Evolutionary conservation across 2,113 vertebrate species (phyloP).

Genomic region (Chrysemys picta): DNA sequence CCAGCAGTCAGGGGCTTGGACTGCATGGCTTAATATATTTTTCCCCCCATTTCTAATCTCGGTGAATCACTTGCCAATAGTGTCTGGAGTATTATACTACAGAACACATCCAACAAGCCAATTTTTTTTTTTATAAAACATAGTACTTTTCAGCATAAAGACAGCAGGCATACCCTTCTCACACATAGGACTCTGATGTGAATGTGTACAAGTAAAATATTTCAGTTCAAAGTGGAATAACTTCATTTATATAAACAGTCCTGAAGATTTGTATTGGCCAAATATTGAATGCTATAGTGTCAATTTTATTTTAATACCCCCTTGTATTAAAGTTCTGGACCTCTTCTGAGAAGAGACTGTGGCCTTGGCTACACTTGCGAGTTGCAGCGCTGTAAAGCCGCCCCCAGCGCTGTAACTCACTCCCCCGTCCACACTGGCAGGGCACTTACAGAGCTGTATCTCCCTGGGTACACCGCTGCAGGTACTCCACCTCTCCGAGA

Average conservation of each 20-base stretch:
- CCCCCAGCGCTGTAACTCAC: no score
- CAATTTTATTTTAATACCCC: accelerated
- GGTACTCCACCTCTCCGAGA: no score
- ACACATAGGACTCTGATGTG: background rate
- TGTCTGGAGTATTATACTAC: background rate
- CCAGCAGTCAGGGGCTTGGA: background rate
- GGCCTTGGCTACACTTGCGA: no score
- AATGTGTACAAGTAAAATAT: background rate
- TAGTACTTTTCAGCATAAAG: background rate
- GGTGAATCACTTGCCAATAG: background rate
- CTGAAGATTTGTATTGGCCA: no score
- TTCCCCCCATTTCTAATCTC: background rate
- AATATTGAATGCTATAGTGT: background rate
- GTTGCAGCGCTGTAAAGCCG: no score
- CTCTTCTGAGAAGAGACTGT: background rate
- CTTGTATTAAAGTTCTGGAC: accelerated
- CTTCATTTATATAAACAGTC: background rate
- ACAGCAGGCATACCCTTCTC: background rate
- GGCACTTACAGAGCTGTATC: no score
- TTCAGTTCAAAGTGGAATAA: background rate
- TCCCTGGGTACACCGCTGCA: no score
- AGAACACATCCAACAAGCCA: background rate
- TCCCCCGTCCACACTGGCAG: no score
- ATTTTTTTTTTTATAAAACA: background rate
- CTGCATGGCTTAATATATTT: background rate